Evolutionary conservation across 23 tunicate species (phyloP), one percentile per base, ranked within the genome.

Genomic region (Trididemnum miniatum): DNA sequence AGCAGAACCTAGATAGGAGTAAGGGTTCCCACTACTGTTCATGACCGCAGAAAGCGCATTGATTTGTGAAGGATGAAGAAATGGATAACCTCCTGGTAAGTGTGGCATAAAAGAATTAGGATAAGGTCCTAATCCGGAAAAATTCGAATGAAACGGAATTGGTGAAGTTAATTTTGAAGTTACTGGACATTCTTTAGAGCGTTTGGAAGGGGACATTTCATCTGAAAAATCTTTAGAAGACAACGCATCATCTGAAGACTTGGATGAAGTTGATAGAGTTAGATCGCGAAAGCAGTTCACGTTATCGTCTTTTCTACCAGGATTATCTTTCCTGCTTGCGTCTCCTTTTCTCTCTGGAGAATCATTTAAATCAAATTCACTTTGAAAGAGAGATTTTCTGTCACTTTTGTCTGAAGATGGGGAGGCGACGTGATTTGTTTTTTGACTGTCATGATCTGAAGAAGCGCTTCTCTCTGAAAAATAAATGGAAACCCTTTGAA

Each of bases 11-110:
- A 86, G 30, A 22, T 86, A 82, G 1, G 83, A 52, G 57, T 87
- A 85, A 22, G 87, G 87, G 63, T 85, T 91, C 1, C 71, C 38
- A 28, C 37, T 35, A 1, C 65, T 87, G 38, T 38, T 67, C 97
- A 91, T 91, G 0, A 86, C 90, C 1, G 90, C 90, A 0, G 87
- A 80, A 0, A 91, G 89, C 20, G 90, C 97, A 38, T 76, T 81
- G 66, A 91, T 24, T 32, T 91, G 97, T 51, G 80, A 63, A 12
- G 97, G 85, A 51, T 91, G 97, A 72, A 91, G 90, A 65, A 87
- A 85, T 0, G 89, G 89, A 51, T 87, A 87, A 22, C 77, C 87
- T 12, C 89, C 94, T 0, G 97, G 54, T 28, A 85, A 65, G 71
- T 91, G 87, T 3, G 90, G 87, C 84, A 91, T 76, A 25, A 91